Evolutionary conservation across 2,888 invertebrate genomes (phyloP), one percentile per base, ranked within the genome.

Genomic region (Platerodrilus igneus): DNA sequence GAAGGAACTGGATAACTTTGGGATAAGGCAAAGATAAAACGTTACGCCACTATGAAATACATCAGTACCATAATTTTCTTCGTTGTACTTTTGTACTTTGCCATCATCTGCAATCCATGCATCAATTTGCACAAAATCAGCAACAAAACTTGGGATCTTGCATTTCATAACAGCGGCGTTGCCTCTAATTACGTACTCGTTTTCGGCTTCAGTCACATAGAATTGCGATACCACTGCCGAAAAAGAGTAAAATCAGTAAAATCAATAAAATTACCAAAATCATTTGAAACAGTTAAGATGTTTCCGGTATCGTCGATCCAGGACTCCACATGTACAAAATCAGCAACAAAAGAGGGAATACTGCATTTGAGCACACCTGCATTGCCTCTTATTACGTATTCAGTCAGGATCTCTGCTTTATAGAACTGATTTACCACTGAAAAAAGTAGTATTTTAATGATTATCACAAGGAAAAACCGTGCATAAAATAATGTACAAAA

Each of bases 71-170:
- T 43, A 47, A 41, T 40, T 41, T 37, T 31, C 46, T 68, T 78
- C 78, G 60, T 75, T 75, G 63, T 75, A 72, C 51, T 56, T 59
- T 73, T 78, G 69, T 74, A 76, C 74, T 63, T 77, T 74, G 56
- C 81, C 86, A 59, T 85, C 81, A 52, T 84, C 82, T 68, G 86
- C 83, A 61, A 86, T 72, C 90, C 91, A 90, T 51, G 84, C 76
- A 68, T 87, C 86, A 59, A 93, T 82, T 61, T 78, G 77, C 57
- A 94, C 87, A 72, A 90, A 92, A 75, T 93, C 92, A 53, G 88
- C 86, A 56, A 93, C 90, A 74, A 91, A 93, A 64, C 87, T 87
- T 50, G 93, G 93, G 58, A 93, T 89, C 78, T 89, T 87, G 78
- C 93, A 94, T 71, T 85, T 89, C 73, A 92, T 83, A 59, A 93